Evolutionary conservation across 1,140 invertebrate genomes (phyloP).

Genomic region (Helicoverpa armigera): DNA sequence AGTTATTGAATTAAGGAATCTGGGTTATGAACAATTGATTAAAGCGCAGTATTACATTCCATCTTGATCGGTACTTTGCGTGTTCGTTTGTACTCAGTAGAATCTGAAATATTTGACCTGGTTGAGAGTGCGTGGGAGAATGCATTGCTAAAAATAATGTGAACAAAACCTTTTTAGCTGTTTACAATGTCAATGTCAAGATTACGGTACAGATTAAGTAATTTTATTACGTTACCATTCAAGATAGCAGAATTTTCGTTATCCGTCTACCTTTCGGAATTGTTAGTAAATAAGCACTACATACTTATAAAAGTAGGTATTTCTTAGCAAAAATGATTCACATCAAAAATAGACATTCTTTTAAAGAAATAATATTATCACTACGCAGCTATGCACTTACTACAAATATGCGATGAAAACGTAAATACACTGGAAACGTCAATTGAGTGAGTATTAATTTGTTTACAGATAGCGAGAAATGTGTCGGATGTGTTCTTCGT

Average conservation of each 20-base stretch:
- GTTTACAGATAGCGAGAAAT: slow-evolving; percentile 26
- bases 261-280: neutral
- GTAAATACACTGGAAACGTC: neutral
- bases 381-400: too few species aligned
- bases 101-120: slow-evolving; percentile 14
- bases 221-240: neutral
- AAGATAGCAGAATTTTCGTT: too few species aligned
- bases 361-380: too few species aligned
- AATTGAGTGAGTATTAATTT: neutral
- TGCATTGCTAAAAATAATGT: neutral
- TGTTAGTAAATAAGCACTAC: neutral
- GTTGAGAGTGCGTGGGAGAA: slow-evolving; percentile 17
- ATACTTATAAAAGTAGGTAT: neutral
- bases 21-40: slow-evolving; percentile 47
- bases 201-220: neutral
- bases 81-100: slow-evolving; percentile 25
- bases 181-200: slow-evolving; percentile 24
- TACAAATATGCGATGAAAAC: too few species aligned
- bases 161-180: neutral
- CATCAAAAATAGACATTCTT: too few species aligned
- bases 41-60: slow-evolving; percentile 27
- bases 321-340: neutral
- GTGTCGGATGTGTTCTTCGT: neutral
- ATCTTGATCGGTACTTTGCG: neutral
- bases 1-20: slow-evolving; percentile 46